Evolutionary conservation across 2,113 vertebrate genomes (phyloP).

Genomic region (Ictalurus furcatus): DNA sequence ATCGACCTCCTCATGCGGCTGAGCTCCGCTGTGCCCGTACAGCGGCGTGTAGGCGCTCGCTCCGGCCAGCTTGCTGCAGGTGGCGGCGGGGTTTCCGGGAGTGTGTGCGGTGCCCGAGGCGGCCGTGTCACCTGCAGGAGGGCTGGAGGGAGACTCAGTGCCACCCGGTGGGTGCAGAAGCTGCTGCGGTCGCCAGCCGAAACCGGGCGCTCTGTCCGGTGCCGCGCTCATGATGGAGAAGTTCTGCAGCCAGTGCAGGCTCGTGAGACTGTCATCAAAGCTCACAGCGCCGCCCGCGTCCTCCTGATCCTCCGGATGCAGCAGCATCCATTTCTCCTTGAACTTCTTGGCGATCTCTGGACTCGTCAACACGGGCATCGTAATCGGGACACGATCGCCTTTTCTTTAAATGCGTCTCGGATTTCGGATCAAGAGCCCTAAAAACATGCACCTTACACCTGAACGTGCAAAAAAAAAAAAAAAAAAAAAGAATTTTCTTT

Average conservation of each 20-base stretch:
- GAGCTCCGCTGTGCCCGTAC: constrained; percentile 57
- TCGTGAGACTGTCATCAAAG: constrained; percentile 83
- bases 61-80: constrained; percentile 64
- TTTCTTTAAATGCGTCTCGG: background rate
- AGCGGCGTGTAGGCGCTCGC: constrained; percentile 49
- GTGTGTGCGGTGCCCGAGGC: constrained; percentile 72
- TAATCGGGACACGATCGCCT: constrained; percentile 38
- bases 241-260: constrained; percentile 85
- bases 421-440: constrained; percentile 17
- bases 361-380: constrained; percentile 76
- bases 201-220: constrained; percentile 67
- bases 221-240: constrained; percentile 80
- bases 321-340: constrained; percentile 72
- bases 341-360: constrained; percentile 73
- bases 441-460: background rate
- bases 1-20: constrained; percentile 71
- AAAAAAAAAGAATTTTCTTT: too few species aligned
- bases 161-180: constrained; percentile 60
- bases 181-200: constrained; percentile 65
- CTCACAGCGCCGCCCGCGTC: constrained; percentile 61
- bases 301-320: constrained; percentile 67
- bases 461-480: background rate
- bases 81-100: constrained; percentile 72
- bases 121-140: constrained; percentile 79
- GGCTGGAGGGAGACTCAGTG: constrained; percentile 78